phyloP scores from a whole-genome alignment of 2,113 vertebrate genomes.

The Xiphophorus maculatus region DNA sequence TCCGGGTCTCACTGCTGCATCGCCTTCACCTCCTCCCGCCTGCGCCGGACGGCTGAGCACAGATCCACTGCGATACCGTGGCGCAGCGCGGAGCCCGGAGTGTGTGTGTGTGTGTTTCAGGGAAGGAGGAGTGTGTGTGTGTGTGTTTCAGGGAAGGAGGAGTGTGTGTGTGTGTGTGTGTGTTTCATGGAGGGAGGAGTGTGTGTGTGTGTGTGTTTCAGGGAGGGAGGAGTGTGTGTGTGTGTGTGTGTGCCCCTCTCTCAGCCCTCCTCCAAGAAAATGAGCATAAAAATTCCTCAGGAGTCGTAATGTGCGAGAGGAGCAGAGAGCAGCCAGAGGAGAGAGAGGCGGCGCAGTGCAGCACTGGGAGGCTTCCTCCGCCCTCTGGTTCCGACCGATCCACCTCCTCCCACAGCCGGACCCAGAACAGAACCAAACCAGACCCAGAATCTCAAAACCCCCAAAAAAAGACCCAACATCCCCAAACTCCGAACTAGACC shows the following conservation, averaged over 20 bases:
- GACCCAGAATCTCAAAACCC: too few relatives aligned
- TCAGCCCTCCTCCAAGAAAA: constrained; percentile 62
- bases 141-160: constrained; percentile 31
- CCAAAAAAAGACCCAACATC: too few relatives aligned
- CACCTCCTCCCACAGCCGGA: constrained; percentile 23
- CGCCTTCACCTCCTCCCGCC: constrained; percentile 25
- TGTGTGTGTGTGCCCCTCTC: constrained; percentile 44
- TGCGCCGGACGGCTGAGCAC: constrained; percentile 56
- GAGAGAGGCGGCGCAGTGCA: constrained; percentile 69
- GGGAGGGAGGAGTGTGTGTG: constrained; percentile 21
- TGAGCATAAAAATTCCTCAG: constrained; percentile 65
- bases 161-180: constrained; percentile 31
- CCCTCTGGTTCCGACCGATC: constrained; percentile 62
- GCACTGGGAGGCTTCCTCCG: constrained; percentile 63
- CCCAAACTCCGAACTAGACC: too few relatives aligned
- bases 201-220: constrained; percentile 32
- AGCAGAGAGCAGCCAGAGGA: constrained; percentile 56
- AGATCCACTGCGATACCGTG: constrained; percentile 70
- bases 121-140: constrained; percentile 22
- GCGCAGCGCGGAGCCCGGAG: constrained; percentile 47
- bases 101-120: constrained; percentile 18
- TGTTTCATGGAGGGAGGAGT: constrained; percentile 19
- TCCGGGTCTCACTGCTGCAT: constrained; percentile 63
- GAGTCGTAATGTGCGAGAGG: constrained; percentile 58
- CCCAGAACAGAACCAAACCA: too few relatives aligned